Base-by-base conservation (phyloP, 2,797 vertebrate genomes). In the Manis crassicaudata region DNA sequence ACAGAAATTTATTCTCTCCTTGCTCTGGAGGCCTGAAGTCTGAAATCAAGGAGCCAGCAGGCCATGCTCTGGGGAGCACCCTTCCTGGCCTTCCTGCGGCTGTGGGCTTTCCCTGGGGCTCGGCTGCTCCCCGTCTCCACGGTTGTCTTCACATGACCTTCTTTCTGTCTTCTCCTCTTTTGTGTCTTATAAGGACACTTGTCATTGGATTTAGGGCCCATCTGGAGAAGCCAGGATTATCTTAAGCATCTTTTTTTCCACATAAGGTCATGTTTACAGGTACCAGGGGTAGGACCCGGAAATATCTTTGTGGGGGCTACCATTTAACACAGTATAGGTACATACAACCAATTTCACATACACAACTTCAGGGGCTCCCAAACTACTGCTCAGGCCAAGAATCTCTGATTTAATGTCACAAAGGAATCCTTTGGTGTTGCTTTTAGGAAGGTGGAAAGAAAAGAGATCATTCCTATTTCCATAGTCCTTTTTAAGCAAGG, bases 111-210 rank as follows among this genome's bases (percentile, higher is more conserved):
- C 37, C 63, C 1, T 2, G 6, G 13, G 67, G 37, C 62, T 65
- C 54, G 16, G 0, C 12, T 4, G 27, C n/a, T 25, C 37, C 37
- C 37, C 3, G 3, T 7, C 11, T 60, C 37, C 2, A 7, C 40
- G 35, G 73, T 32, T 2, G 2, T 72, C 62, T 67, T 27, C 37
- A 67, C 4, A 0, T 29, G 18, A 23, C 32, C n/a, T 46, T 75
- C 21, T 91, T 37, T 67, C 35, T 27, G 43, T 17, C 46, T 58
- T 43, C n/a, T 13, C 16, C 21, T 79, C 21, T 62, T n/a, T 23
- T 16, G 27, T 29, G 2, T 63, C 56, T 60, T 37, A 7, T 12
- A 56, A 32, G 14, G 56, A 63, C 46, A 35, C 21, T 79, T 40
- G 5, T 18, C 63, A 13, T 72, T n/a, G n/a, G 63, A 79, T 50